These are phyloP conservation scores for Pelodytes ibericus DNA, from an alignment of 2,797 vertebrate genomes.

Conservation along the genomic window DNA sequence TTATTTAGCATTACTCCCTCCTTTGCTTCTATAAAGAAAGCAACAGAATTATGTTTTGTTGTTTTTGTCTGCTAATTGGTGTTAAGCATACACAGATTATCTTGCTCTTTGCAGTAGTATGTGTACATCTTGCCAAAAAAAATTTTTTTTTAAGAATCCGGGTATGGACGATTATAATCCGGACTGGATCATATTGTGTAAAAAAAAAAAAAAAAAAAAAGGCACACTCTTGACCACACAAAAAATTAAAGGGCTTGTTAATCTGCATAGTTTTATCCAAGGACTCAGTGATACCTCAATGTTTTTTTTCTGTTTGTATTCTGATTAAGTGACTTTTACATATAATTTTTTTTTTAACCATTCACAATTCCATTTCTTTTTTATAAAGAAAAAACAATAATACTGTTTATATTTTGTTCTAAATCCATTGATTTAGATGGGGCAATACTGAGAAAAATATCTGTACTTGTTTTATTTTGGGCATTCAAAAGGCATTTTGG, in stretches of 20 bases:
- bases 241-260: neutral
- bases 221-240: neutral
- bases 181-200: neutral
- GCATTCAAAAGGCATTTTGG: slow-evolving; percentile 25
- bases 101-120: too few relatives aligned
- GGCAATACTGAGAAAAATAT: neutral
- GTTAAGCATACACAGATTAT: too few relatives aligned
- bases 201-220: too few relatives aligned
- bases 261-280: neutral
- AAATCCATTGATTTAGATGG: neutral
- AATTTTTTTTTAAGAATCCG: too few relatives aligned
- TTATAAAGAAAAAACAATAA: neutral
- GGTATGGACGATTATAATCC: too few relatives aligned
- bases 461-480: slow-evolving; percentile 13
- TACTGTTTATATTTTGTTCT: slow-evolving; percentile 5
- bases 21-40: too few relatives aligned
- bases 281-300: neutral
- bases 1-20: too few relatives aligned
- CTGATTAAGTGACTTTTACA: slow-evolving; percentile 19
- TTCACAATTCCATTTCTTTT: neutral
- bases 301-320: neutral
- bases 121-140: too few relatives aligned
- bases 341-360: slow-evolving; percentile 2
- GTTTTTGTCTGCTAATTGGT: too few relatives aligned
- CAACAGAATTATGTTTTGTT: too few relatives aligned